phyloP scores from a whole-genome alignment of 2,888 invertebrate species.

The Troglohyphantes excavatus region DNA sequence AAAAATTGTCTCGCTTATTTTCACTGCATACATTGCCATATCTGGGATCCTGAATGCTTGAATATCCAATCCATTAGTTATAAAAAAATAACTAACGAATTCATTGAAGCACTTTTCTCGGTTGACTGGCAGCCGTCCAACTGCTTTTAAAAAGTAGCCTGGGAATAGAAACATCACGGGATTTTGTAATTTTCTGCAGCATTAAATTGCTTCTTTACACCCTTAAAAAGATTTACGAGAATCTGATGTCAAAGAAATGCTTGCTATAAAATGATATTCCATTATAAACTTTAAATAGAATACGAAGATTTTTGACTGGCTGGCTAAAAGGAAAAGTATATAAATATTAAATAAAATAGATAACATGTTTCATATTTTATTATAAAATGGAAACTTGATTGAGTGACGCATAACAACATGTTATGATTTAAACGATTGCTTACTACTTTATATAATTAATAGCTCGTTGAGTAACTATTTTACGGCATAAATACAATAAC shows the following conservation, averaged over 20 bases:
- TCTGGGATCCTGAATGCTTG: neutral
- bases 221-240: slow-evolving; percentile 14
- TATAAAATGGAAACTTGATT: no score
- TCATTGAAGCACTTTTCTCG: slow-evolving; percentile 23
- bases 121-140: slow-evolving; percentile 38
- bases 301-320: no score
- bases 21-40: neutral
- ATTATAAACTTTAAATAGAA: no score
- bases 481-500: no score
- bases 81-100: neutral
- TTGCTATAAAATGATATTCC: neutral
- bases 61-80: neutral
- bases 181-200: slow-evolving; percentile 36
- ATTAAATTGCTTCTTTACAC: slow-evolving; percentile 46
- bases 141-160: slow-evolving; percentile 17
- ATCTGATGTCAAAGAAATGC: neutral
- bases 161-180: slow-evolving; percentile 49
- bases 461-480: no score
- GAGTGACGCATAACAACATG: no score
- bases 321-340: no score
- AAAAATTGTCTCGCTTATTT: neutral
- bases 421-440: no score
- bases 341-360: no score
- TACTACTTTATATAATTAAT: no score
- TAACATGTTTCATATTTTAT: no score